Evolutionary conservation across 2,888 invertebrate species (phyloP).

Genomic region (Melinaea marsaeus): DNA sequence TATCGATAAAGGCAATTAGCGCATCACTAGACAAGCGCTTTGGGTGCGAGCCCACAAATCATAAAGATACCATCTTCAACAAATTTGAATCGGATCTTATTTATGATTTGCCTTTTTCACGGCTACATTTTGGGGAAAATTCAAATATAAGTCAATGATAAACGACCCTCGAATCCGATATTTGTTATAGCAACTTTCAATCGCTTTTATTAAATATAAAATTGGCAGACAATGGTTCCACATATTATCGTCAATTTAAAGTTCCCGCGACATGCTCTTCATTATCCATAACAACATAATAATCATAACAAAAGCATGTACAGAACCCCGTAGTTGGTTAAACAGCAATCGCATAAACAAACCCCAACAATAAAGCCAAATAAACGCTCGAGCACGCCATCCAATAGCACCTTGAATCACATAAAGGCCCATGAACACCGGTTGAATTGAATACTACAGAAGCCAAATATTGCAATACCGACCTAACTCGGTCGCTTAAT

Average conservation of each 20-base stretch:
- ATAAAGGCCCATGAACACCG: conserved; percentile 76
- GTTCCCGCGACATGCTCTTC: conserved; percentile 59
- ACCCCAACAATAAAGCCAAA: conserved; percentile 78
- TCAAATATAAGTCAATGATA: conserved; percentile 73
- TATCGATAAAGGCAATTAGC: conserved; percentile 62
- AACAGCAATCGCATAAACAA: conserved; percentile 78
- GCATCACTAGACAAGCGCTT: conserved; percentile 74
- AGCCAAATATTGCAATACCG: conserved; percentile 71
- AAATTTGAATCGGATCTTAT: conserved; percentile 80
- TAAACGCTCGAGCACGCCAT: conserved; percentile 77
- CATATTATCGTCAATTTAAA: conserved; percentile 41
- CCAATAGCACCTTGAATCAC: conserved; percentile 78
- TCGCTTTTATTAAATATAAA: conserved; percentile 3
- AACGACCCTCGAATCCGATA: conserved; percentile 66
- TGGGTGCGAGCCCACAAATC: conserved; percentile 77
- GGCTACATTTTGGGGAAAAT: conserved; percentile 75
- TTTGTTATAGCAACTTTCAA: conserved; percentile 56
- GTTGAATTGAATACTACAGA: conserved; percentile 74
- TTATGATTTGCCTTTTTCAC: conserved; percentile 79
- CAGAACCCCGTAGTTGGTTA: conserved; percentile 74
- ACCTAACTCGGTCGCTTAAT: conserved; percentile 73
- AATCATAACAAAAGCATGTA: conserved; percentile 76
- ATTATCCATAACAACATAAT: conserved; percentile 72
- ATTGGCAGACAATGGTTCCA: conserved; percentile 29
- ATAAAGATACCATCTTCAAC: conserved; percentile 77